Conservation (phyloP, 2,797 vertebrate genomes). For the Acanthis flammea region DNA sequence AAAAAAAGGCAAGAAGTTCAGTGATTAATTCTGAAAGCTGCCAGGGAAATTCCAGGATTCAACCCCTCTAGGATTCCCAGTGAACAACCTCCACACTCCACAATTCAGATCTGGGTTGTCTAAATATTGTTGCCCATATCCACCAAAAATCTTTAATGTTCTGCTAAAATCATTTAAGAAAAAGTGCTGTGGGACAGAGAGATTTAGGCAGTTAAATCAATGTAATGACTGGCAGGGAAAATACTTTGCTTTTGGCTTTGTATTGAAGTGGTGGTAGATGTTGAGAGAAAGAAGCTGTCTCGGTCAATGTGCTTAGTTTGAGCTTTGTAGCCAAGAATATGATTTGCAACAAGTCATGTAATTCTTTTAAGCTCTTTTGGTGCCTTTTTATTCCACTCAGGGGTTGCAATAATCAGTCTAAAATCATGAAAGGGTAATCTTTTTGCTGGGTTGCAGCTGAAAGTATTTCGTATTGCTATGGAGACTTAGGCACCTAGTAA, state of each 20-base stretch:
- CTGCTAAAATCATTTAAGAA: not conserved
- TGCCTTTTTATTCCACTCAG: not conserved
- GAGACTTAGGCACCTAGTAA: not conserved
- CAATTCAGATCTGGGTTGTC: not conserved
- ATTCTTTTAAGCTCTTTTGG: not conserved
- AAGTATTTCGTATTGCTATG: slow-evolving; percentile 22
- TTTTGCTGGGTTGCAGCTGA: not conserved
- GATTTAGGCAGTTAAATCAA: not conserved
- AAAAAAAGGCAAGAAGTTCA: rapidly evolving
- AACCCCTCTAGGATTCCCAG: not conserved
- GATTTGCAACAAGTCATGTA: not conserved
- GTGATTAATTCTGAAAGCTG: not conserved
- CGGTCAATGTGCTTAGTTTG: not conserved
- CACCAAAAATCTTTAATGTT: not conserved
- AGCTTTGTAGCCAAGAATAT: not conserved
- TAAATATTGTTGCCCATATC: not conserved
- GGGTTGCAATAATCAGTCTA: not conserved
- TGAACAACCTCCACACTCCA: not conserved
- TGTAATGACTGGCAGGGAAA: not conserved
- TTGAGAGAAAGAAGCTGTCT: not conserved
- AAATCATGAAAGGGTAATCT: not conserved
- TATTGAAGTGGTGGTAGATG: not conserved
- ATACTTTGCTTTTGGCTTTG: not conserved
- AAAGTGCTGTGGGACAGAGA: not conserved
- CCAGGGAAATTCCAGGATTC: not conserved